Evolutionary conservation across 2,888 invertebrate species (phyloP), one percentile per base, ranked within the genome.

Genomic region (Drosophila picticornis): DNA sequence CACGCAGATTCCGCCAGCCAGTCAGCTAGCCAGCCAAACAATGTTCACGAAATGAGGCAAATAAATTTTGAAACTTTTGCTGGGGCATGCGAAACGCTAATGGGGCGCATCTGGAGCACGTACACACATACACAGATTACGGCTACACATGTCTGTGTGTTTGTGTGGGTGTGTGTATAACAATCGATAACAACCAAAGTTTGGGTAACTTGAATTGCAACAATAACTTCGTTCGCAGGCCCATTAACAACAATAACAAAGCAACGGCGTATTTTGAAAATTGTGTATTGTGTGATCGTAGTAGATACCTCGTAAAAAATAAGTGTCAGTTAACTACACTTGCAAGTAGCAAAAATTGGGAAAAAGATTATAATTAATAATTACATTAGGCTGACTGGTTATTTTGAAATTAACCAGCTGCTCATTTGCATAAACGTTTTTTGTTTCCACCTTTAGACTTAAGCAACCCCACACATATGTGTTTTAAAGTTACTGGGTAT

Each of bases 41-140:
- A 82, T 87, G 84, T 68, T 74, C 72, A 72, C 77, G 75, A 83
- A 87, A 89, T 84, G 85, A 89, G 79, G 86, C 81, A 85, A 84
- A 84, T 87, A 84, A 84, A 87, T 84, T 84, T 75, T 60, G 61
- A 77, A 88, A 84, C 64, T 83, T 85, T 83, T 69, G 60, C 73
- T 56, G 66, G 51, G 56, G 69, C 55, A 71, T 55, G 65, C 65
- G 55, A 71, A 69, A 75, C 73, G 73, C 75, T 78, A 78, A 78
- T 78, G 78, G 78, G 68, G 76, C 80, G 76, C 80, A 80, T 72
- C 76, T 72, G 72, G 48, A 75, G 72, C 78, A 78, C 80, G 76
- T 68, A 43, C 40, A 53, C 60, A 55, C 53, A 60, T 27, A 46
- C 16, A 46, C 25, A 25, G 46, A 61, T 48, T 46, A 19, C 25